Evolutionary conservation across 2,113 vertebrate species (phyloP).

Genomic region (Corythornis vintsioides): DNA sequence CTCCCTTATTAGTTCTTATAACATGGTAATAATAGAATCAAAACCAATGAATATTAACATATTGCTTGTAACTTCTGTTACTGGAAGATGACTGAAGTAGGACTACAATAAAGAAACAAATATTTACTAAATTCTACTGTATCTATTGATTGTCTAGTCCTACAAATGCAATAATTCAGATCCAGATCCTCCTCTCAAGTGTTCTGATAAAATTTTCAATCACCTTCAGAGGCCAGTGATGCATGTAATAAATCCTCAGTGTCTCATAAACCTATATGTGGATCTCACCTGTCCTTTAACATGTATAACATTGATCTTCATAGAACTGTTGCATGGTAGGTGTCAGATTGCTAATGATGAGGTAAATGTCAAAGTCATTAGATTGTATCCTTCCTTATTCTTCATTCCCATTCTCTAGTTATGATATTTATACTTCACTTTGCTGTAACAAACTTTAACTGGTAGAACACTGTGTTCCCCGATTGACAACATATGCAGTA

Average conservation of each 20-base stretch:
- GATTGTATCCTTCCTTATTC: background rate
- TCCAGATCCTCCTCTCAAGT: background rate
- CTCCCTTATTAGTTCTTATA: background rate
- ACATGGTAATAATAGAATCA: background rate
- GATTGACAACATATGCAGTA: background rate
- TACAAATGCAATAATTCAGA: background rate
- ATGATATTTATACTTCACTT: background rate
- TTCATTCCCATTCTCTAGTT: background rate
- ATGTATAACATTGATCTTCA: background rate
- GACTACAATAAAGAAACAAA: background rate
- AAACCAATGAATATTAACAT: background rate
- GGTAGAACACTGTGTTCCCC: background rate
- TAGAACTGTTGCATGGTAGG: background rate
- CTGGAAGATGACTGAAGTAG: background rate
- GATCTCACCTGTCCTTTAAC: background rate
- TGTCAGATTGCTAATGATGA: background rate
- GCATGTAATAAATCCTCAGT: background rate
- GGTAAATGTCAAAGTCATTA: background rate
- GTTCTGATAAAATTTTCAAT: background rate
- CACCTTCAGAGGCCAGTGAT: background rate
- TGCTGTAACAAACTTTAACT: background rate
- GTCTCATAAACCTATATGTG: background rate
- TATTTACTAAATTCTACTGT: background rate
- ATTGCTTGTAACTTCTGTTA: background rate
- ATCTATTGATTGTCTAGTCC: background rate